phyloP scores from a whole-genome alignment of 2,888 invertebrate species.

The Epirrita christyi region DNA sequence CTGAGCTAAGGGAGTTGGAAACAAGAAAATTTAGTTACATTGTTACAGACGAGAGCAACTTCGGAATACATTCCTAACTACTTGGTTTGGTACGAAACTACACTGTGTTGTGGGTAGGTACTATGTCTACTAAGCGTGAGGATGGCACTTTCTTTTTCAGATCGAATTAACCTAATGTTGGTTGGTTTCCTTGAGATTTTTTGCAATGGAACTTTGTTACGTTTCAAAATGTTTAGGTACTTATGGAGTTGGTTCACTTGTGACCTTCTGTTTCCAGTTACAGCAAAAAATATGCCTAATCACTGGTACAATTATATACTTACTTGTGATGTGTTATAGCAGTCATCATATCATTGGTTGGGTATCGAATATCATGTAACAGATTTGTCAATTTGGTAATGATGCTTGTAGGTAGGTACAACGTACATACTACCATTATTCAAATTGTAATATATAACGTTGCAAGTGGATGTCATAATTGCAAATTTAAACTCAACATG shows the following conservation, averaged over 20 bases:
- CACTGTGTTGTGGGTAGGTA: not conserved
- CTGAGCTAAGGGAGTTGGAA: slow-evolving; percentile 42
- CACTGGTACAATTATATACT: not conserved
- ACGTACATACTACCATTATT: no score
- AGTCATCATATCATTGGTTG: not conserved
- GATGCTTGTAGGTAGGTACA: not conserved
- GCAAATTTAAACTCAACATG: no score
- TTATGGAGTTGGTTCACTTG: no score
- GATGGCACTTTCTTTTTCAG: slow-evolving; percentile 6
- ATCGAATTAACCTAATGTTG: slow-evolving; percentile 5
- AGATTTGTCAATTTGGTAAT: slow-evolving; percentile 20
- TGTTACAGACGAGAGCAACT: slow-evolving; percentile 34
- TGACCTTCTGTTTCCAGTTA: not conserved
- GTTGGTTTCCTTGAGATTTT: no score
- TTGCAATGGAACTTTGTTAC: no score
- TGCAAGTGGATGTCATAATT: no score
- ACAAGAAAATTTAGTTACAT: slow-evolving; percentile 39
- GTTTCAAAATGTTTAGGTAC: no score
- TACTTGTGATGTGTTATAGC: slow-evolving; percentile 1
- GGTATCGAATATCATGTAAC: slow-evolving; percentile 14
- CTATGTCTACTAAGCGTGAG: slow-evolving; percentile 1
- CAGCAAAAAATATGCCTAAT: slow-evolving; percentile 1
- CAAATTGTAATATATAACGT: no score
- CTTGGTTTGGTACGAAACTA: slow-evolving; percentile 17
- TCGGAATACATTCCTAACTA: slow-evolving; percentile 24